Evolutionary conservation across 1,140 invertebrate species (phyloP), one percentile per base, ranked within the genome.

Genomic region (Archivesica marissinica): DNA sequence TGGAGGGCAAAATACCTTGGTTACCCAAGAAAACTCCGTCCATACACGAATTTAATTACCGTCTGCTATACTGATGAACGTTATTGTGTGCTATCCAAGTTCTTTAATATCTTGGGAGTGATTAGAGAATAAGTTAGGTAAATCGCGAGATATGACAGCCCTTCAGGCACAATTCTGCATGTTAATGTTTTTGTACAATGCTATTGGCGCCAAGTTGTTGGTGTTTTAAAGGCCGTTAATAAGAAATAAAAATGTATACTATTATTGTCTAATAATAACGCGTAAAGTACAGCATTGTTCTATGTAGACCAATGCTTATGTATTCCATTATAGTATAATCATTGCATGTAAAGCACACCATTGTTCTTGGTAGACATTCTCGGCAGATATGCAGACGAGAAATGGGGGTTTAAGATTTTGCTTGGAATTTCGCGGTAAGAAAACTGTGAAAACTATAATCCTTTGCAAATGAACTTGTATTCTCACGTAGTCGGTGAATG

Each of bases 1-100:
- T 79, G 61, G 77, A 66, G 28, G 39, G 38, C 25, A 66, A 68
- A 64, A 68, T 66, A 44, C 77, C 56, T 44, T 66, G 41, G 77
- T 79, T 79, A 79, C 77, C n/a, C 35, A 41, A 59, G 77, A 79
- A 78, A 17, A 75, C 7, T 33, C 2, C 47, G 41, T 75, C 74
- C 47, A 59, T 50, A 56, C 50, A 76, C 38, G 50, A 76, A 76
- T 54, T 59, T 76, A 35, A 76, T 56, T 59, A 76, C 39, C 54
- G 47, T 33, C 74, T 56, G 54, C 68, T 47, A 41, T 13, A 72
- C 41, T 72, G 68, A 47, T 72, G 68, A 72, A 41, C 30, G 3
- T 30, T 64, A 64, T 64, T 64, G 59, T 64, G 30, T 64, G 28
- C 23, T 64, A 3, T 9, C 30, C 2, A 64, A 17, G 30, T 64